Evolutionary conservation across 2,888 invertebrate species (phyloP).

Genomic region (Drosophila recens): DNA sequence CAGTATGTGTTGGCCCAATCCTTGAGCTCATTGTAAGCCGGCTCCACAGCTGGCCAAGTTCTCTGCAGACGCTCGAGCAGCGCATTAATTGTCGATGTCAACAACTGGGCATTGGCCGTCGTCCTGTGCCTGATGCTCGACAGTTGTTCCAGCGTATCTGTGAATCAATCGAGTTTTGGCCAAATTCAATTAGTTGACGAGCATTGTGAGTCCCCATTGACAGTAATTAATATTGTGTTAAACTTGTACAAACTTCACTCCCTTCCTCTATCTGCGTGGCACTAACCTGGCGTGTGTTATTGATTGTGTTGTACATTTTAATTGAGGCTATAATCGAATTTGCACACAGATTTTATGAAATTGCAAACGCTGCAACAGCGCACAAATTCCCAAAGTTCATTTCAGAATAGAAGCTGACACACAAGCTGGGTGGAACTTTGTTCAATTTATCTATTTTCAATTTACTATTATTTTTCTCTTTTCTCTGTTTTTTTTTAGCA

Average conservation of each 20-base stretch:
- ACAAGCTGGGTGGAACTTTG: not conserved
- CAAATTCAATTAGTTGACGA: slow-evolving; percentile 62
- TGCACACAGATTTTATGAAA: slow-evolving; percentile 8
- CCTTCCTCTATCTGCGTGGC: slow-evolving; percentile 1
- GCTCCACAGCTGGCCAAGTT: slow-evolving; percentile 81
- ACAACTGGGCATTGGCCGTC: slow-evolving; percentile 83
- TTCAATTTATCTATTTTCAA: not conserved
- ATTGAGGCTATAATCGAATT: slow-evolving; percentile 62
- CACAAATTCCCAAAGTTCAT: slow-evolving; percentile 1
- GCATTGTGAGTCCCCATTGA: slow-evolving; percentile 45
- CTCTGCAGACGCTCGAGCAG: slow-evolving; percentile 82
- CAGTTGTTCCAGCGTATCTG: slow-evolving; percentile 85
- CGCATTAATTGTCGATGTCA: slow-evolving; percentile 83
- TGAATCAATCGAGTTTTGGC: slow-evolving; percentile 35
- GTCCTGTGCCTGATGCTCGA: slow-evolving; percentile 84
- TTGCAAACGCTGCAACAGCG: slow-evolving; percentile 4
- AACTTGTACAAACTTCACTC: slow-evolving; percentile 22
- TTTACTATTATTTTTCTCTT: not conserved
- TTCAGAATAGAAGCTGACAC: not conserved
- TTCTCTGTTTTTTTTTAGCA: not conserved
- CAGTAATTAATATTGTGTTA: slow-evolving; percentile 70
- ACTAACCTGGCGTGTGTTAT: slow-evolving; percentile 31
- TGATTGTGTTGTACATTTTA: slow-evolving; percentile 72
- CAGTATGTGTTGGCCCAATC: slow-evolving; percentile 83
- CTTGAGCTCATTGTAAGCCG: slow-evolving; percentile 80